Evolutionary conservation across 1,140 invertebrate species (phyloP).

Genomic region (Lepidostoma basale): DNA sequence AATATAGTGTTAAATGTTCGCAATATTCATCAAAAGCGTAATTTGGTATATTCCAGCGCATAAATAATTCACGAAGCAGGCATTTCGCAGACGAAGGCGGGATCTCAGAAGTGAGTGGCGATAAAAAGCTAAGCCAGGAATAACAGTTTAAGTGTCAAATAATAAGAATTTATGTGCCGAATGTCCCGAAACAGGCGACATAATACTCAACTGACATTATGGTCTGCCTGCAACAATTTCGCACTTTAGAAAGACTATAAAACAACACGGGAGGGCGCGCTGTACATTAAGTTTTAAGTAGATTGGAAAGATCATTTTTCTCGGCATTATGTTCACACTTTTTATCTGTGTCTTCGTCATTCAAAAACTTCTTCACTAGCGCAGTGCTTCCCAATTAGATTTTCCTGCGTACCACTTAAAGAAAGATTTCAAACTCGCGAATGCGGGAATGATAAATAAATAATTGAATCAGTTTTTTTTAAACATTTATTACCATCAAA

Average conservation of each 20-base stretch:
- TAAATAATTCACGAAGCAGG: background rate
- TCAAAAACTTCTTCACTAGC: too few relatives aligned
- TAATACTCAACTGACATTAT: slow-evolving; percentile 18
- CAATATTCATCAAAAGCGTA: too few relatives aligned
- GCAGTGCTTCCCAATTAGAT: too few relatives aligned
- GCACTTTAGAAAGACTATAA: slow-evolving; percentile 2
- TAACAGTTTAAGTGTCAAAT: slow-evolving; percentile 42
- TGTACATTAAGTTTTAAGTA: slow-evolving; percentile 10
- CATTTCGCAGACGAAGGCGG: slow-evolving; percentile 6
- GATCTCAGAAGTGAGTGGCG: background rate
- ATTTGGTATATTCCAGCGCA: too few relatives aligned
- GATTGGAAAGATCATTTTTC: slow-evolving; percentile 4
- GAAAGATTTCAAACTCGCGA: too few relatives aligned
- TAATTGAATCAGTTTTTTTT: too few relatives aligned
- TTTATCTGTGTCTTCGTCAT: too few relatives aligned
- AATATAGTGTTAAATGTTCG: too few relatives aligned
- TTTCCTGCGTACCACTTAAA: too few relatives aligned
- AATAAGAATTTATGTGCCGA: slow-evolving; percentile 43
- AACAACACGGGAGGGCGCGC: background rate
- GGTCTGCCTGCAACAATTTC: slow-evolving; percentile 15
- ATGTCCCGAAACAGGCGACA: slow-evolving; percentile 38
- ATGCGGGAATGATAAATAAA: too few relatives aligned
- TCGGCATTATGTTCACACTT: too few relatives aligned
- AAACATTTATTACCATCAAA: too few relatives aligned
- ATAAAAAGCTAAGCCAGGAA: slow-evolving; percentile 5